phyloP scores from a whole-genome alignment of 2,888 invertebrate genomes.

The Masnerella sp. region DNA sequence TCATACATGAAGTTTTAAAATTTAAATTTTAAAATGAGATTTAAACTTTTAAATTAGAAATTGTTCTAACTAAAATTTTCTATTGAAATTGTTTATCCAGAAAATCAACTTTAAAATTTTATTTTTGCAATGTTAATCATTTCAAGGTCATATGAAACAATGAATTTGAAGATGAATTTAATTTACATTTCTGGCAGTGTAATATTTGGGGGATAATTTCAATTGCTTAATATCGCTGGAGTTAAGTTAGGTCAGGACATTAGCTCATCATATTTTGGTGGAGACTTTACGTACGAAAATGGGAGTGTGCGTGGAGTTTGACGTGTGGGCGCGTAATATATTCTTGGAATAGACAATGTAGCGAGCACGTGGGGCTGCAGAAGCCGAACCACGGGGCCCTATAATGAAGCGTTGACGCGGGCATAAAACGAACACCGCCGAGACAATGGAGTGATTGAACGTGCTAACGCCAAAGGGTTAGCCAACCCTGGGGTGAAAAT shows the following conservation, averaged over 20 bases:
- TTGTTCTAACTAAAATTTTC: not conserved
- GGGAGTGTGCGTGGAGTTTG: slow-evolving; percentile 34
- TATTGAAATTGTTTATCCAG: too few species aligned
- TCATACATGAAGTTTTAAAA: too few species aligned
- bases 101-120: too few species aligned
- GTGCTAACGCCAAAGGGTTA: slow-evolving; percentile 75
- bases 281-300: slow-evolving; percentile 35
- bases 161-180: too few species aligned
- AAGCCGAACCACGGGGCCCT: slow-evolving; percentile 69
- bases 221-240: not conserved
- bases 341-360: slow-evolving; percentile 75
- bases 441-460: slow-evolving; percentile 77
- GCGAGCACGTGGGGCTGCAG: slow-evolving; percentile 72
- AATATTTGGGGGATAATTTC: not conserved
- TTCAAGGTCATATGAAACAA: too few species aligned
- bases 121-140: too few species aligned
- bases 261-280: slow-evolving; percentile 31
- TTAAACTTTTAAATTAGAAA: too few species aligned
- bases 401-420: slow-evolving; percentile 77
- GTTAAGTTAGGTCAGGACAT: slow-evolving; percentile 46
- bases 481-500: slow-evolving; percentile 76
- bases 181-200: not conserved
- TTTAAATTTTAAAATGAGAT: too few species aligned
- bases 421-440: slow-evolving; percentile 74
- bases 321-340: slow-evolving; percentile 75